Evolutionary conservation across 2,113 vertebrate genomes (phyloP).

Genomic region (Orientallactaga bullata): DNA sequence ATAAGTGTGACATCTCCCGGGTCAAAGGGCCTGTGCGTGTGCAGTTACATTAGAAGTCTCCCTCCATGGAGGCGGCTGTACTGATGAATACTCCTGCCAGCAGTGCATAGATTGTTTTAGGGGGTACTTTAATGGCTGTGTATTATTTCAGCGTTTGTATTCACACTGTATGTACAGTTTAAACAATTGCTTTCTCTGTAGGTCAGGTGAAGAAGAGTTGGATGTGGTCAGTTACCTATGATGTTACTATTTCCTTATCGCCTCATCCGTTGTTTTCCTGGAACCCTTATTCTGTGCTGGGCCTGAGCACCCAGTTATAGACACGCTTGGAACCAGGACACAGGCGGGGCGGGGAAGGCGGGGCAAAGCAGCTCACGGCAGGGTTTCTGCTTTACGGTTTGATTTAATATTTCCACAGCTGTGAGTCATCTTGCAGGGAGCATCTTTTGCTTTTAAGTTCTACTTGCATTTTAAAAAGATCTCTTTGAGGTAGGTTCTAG

Average conservation of each 20-base stretch:
- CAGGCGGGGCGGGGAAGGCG: background rate
- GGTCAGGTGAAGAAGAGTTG: background rate
- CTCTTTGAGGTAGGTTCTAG: background rate
- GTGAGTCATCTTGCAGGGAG: background rate
- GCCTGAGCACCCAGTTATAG: background rate
- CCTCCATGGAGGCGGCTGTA: background rate
- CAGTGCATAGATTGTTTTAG: background rate
- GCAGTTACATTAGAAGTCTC: background rate
- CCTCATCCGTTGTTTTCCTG: too few species aligned
- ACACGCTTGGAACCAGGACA: background rate
- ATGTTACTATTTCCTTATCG: background rate
- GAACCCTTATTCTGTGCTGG: background rate
- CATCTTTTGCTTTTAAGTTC: background rate
- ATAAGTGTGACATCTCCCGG: background rate
- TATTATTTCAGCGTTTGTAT: background rate
- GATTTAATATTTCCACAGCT: background rate
- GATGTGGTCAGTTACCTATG: background rate
- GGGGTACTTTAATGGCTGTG: background rate
- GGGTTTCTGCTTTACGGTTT: background rate
- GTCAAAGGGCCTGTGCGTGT: background rate
- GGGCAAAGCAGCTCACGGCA: accelerated
- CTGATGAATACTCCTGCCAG: background rate
- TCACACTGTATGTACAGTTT: background rate
- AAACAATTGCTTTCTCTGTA: background rate
- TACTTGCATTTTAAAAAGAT: background rate